Evolutionary conservation across 2,888 invertebrate genomes (phyloP), one percentile per base, ranked within the genome.

Genomic region (Dromius quadrimaculatus): DNA sequence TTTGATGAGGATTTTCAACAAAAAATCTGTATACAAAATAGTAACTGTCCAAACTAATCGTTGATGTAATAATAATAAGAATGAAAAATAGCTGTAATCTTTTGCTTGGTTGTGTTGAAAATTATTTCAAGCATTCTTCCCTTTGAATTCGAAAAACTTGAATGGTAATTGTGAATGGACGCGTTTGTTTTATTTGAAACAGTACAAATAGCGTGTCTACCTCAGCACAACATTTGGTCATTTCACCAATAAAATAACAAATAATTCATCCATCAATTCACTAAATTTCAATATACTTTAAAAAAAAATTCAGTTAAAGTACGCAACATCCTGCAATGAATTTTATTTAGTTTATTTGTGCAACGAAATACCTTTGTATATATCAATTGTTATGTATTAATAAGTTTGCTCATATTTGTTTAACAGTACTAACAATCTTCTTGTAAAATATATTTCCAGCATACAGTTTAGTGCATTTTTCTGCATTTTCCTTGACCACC

Each of bases 381-480:
- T 68, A 68, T 59, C 59, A 59, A 22, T 68, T 66, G 43, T 65
- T 65, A 68, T 68, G 45, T 68, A 59, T 68, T 54, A 20, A 59
- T 68, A 59, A 68, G 54, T 59, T 59, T 68, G 38, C 59, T 68
- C 68, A 68, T 17, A 59, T 68, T 68, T 68, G 32, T 59, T 68
- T 68, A 36, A 68, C 68, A 68, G 68, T 68, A 68, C 68, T 68
- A 68, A 68, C 38, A 66, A 50, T 62, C 61, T 70, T 62, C 28
- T 70, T 70, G 70, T 70, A 38, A 70, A 62, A 70, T 70, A 70
- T 70, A 70, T 70, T 70, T 70, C 70, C 70, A 70, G 36, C 70
- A 70, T 70, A 62, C 62, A 68, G 41, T 59, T 28, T 59, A 11
- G 32, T 59, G 28, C 28, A 50, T 50, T 28, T 54, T 54, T 54